Base-by-base conservation (phyloP, 2,113 vertebrate genomes). In the Pimephales promelas region DNA sequence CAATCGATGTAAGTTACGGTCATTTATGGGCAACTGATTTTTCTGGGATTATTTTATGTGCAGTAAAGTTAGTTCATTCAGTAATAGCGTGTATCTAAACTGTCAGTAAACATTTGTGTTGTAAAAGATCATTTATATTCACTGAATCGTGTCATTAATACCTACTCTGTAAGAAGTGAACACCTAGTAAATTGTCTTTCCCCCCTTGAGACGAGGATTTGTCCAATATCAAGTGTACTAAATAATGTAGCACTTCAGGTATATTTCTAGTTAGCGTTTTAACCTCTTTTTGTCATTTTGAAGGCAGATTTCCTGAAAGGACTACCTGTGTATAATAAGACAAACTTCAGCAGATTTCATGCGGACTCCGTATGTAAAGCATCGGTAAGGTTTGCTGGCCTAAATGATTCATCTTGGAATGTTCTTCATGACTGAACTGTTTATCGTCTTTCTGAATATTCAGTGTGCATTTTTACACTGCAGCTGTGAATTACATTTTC, bases 361-460 rank as follows among this genome's bases (percentile, higher is more conserved):
- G 96, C 98, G 2, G 98, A 99, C 90, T 99, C 98, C 0, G 98
- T 99, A 83, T 99, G 98, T 91, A 99, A 98, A 95, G 98, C 98
- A 31, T 99, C 98, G 71, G 98, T 99, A 90, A 97, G 96, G 94
- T 86, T 5, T 56, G 3, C 45, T 34, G 22, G 31, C 7, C 5
- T 13, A 14, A 49, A 52, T 54, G 9, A 22, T 45, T 16, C 1
- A 0, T 10, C 45, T 61, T 62, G n/a, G 36, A 5, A 1, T 40
- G 57, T 43, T 79, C n/a, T 43, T 74, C 14, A 22, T 7, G 47
- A 18, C 14, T 49, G 1, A 11, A 10, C 8, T 13, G 8, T 61
- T 28, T 26, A 56, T 64, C 1, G 1, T 31, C 16, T 49, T 31
- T 64, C 16, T 64, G 5, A 47, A 64, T 64, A 49, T 79, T 66